Conservation (phyloP, 2,888 invertebrate genomes). For the Leucophenga montana region DNA sequence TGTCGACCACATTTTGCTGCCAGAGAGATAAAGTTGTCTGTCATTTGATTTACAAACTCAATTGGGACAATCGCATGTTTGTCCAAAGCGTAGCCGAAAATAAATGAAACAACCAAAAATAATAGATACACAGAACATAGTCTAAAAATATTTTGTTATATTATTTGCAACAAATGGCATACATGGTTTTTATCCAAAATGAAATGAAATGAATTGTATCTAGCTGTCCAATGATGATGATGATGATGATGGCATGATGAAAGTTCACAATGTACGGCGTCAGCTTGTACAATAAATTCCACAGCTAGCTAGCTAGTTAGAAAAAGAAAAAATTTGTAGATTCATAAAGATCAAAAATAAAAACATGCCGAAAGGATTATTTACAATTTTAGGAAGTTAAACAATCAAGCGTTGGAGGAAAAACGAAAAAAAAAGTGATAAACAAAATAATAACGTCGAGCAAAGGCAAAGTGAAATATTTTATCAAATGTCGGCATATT, state of each 20-base stretch:
- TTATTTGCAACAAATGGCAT: neutral
- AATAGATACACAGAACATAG: slow-evolving; percentile 11
- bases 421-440: neutral
- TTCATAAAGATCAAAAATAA: too few species aligned
- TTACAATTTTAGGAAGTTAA: slow-evolving; percentile 16
- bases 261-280: too few species aligned
- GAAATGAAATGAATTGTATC: too few species aligned
- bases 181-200: too few species aligned
- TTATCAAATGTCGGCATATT: slow-evolving; percentile 18
- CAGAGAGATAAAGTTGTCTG: slow-evolving; percentile 49
- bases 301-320: too few species aligned
- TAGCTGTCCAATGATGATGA: too few species aligned
- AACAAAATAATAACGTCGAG: neutral
- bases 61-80: slow-evolving; percentile 27
- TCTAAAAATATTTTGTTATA: neutral
- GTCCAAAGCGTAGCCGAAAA: slow-evolving; percentile 11
- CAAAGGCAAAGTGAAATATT: slow-evolving; percentile 4
- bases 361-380: slow-evolving; percentile 10
- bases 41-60: slow-evolving; percentile 58
- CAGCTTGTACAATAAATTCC: too few species aligned
- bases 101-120: slow-evolving; percentile 21
- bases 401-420: neutral
- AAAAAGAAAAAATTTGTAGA: too few species aligned
- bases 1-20: neutral
- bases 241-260: too few species aligned